Evolutionary conservation across 2,113 vertebrate species (phyloP).

Genomic region (Callocephalon fimbriatum): DNA sequence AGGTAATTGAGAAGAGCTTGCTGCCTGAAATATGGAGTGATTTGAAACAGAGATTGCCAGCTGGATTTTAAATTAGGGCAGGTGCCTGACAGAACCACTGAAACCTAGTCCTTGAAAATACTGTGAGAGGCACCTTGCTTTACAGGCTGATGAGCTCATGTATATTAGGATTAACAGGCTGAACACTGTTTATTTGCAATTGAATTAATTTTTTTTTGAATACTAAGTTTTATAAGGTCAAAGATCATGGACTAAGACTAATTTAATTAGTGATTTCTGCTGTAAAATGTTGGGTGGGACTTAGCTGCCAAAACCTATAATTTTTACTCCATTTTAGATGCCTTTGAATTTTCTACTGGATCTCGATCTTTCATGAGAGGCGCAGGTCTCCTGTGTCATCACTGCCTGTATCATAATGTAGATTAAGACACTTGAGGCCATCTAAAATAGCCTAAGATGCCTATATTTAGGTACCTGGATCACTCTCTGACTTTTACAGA

Average conservation of each 20-base stretch:
- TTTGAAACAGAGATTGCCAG: background rate
- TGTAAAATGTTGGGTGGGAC: background rate
- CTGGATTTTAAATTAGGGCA: background rate
- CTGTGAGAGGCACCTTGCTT: background rate
- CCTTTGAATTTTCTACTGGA: background rate
- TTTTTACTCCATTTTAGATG: background rate
- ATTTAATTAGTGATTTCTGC: background rate
- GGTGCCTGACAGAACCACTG: background rate
- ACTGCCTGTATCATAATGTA: background rate
- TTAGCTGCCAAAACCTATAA: background rate
- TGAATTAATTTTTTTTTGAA: background rate
- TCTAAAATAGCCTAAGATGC: slow-evolving; percentile 3
- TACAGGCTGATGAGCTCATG: background rate
- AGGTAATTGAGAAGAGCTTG: background rate
- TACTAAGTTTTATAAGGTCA: background rate
- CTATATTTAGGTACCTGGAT: slow-evolving; percentile 45
- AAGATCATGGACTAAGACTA: background rate
- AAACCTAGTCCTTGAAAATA: background rate
- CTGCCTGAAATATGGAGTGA: background rate
- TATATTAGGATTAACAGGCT: background rate
- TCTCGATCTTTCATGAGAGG: background rate
- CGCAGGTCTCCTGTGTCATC: background rate
- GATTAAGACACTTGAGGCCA: background rate
- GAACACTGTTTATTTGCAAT: background rate
- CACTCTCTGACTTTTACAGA: background rate